These are phyloP conservation scores for Hydriomena furcata DNA, from an alignment of 2,888 invertebrate genomes.

Conservation along the genomic window DNA sequence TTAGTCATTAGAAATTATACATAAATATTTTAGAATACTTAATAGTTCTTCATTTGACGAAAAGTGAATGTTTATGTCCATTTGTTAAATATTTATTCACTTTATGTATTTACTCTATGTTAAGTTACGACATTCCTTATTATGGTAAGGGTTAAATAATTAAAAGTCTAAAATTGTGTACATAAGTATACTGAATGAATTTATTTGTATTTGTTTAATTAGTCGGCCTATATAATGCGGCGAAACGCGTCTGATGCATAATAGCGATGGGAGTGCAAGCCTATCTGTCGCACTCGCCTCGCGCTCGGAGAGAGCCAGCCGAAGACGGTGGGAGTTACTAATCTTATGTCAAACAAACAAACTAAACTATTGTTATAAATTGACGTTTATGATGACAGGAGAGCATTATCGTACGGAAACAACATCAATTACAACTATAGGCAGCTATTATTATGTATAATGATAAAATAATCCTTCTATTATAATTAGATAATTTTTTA, in stretches of 20 bases:
- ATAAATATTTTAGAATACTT: slow-evolving; percentile 71
- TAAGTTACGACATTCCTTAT: slow-evolving; percentile 72
- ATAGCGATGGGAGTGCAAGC: slow-evolving; percentile 15
- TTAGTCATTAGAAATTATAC: slow-evolving; percentile 80
- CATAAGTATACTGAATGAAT: slow-evolving; percentile 63
- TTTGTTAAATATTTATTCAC: slow-evolving; percentile 71
- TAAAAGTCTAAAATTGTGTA: slow-evolving; percentile 65
- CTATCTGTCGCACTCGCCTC: slow-evolving; percentile 12
- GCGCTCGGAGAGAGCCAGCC: slow-evolving; percentile 8
- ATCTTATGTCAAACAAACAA: slow-evolving; percentile 27
- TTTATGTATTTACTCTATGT: slow-evolving; percentile 59
- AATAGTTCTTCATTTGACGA: slow-evolving; percentile 72
- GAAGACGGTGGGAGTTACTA: slow-evolving; percentile 32
- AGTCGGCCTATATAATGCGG: slow-evolving; percentile 68
- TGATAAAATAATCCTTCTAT: slow-evolving; percentile 42
- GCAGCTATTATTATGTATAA: slow-evolving; percentile 68
- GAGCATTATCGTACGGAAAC: slow-evolving; percentile 48
- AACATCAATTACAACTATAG: slow-evolving; percentile 63
- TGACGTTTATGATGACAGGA: slow-evolving; percentile 37
- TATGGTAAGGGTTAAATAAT: slow-evolving; percentile 71
- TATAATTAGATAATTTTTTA: slow-evolving; percentile 32
- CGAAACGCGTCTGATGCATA: slow-evolving; percentile 45
- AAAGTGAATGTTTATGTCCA: slow-evolving; percentile 65
- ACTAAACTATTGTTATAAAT: slow-evolving; percentile 23
- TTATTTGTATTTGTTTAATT: slow-evolving; percentile 58